Evolutionary conservation across 2,113 vertebrate species (phyloP).

Genomic region (Malurus alboscapulatus): DNA sequence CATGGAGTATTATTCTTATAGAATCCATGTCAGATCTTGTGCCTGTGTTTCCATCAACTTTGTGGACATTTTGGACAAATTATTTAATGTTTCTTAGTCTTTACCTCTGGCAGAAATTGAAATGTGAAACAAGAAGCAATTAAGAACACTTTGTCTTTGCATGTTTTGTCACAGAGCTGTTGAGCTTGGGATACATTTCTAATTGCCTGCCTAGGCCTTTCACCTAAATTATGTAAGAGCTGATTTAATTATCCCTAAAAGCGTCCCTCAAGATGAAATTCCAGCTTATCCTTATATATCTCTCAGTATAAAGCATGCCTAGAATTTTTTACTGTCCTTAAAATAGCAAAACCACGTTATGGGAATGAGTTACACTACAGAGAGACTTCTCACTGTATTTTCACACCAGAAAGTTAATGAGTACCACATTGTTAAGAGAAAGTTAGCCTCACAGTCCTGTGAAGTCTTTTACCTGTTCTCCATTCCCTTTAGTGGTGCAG

Average conservation of each 20-base stretch:
- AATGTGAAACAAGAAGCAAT: background rate
- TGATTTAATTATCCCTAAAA: conserved; percentile 51
- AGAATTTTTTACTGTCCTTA: background rate
- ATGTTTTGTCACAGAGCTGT: background rate
- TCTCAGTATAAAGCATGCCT: background rate
- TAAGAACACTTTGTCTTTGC: background rate
- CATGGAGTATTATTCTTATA: background rate
- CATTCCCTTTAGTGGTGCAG: background rate
- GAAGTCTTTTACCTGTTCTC: background rate
- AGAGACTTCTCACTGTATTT: background rate
- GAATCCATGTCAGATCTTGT: background rate
- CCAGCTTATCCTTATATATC: background rate
- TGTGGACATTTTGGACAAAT: background rate
- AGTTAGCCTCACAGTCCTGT: background rate
- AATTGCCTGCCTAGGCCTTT: background rate
- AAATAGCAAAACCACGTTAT: background rate
- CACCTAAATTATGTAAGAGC: conserved; percentile 1
- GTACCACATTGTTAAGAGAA: no score
- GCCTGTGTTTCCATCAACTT: background rate
- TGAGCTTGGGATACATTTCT: background rate
- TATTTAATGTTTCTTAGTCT: background rate
- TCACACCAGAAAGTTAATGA: background rate
- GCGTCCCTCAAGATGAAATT: background rate
- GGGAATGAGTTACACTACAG: background rate
- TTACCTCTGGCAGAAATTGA: background rate